Base-by-base conservation (phyloP, 2,888 invertebrate genomes). In the Ennomos quercinarius region DNA sequence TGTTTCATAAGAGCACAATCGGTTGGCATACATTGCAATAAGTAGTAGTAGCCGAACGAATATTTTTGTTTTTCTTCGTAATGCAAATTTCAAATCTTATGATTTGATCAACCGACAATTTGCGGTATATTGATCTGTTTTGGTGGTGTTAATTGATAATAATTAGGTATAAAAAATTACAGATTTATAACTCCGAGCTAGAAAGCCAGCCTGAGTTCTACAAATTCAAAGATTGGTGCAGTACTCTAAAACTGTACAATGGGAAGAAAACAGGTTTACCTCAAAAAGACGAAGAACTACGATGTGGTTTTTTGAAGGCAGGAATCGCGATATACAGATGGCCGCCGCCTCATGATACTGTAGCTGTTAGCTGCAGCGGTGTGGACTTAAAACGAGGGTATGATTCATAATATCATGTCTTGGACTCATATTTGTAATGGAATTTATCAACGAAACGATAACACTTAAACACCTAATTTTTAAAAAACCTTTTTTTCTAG, bases 191-290 rank as follows among this genome's bases (percentile, higher is more conserved):
- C 8, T 86, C 89, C n/a, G 96, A 96, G 80, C 76, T 97, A 61
- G 96, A 97, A 81, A 77, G 83, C 40, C 95, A 95, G 73, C 87
- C 94, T 0, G 94, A 95, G 71, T 96, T 95, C 74, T 83, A 89
- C 1, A 93, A 93, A 49, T 94, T 96, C 52, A 93, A 94, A 67
- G 96, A 96, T 74, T 94, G 94, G 89, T 91, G 96, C 43, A 86
- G 93, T 40, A 91, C 93, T 0, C 91, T 96, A 17, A 93, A 94
- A 52, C 80, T 96, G 53, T 94, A 94, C 69, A 95, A 94, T 70
- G 94, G 94, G 17, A 94, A 94, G 40, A 87, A 87, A 61, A 78
- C 83, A 9, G 84, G 84, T 0, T 84, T 86, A 45, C 88, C 88
- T 11, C 87, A 92, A 57, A 79, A 83, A 39, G 93, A 93, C 62